Conservation (phyloP, 2,113 vertebrate genomes). For the Ahaetulla prasina region DNA sequence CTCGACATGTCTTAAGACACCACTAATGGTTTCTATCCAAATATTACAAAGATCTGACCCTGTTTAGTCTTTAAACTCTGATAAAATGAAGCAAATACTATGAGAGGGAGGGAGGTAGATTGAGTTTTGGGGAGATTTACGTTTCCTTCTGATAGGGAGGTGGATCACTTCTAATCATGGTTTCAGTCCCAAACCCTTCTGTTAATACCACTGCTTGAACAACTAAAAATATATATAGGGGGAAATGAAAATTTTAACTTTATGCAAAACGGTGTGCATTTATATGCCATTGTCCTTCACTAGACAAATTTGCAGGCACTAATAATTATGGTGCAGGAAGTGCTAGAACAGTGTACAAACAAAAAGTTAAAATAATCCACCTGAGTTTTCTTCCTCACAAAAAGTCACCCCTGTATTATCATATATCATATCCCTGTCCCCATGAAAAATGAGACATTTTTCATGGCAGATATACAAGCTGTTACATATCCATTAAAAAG, state of each 20-base stretch:
- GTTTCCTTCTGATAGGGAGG: neutral
- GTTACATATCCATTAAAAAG: neutral
- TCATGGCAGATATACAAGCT: neutral
- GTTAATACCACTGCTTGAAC: neutral
- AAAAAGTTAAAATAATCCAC: neutral
- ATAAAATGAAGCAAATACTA: neutral
- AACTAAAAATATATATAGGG: neutral
- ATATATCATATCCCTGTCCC: neutral
- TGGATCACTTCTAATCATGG: neutral
- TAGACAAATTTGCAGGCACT: neutral
- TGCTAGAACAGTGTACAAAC: neutral
- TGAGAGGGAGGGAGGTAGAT: neutral
- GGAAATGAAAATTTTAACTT: neutral
- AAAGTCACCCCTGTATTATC: neutral
- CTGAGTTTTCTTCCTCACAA: neutral
- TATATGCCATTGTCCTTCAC: neutral
- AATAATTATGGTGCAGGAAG: neutral
- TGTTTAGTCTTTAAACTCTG: neutral
- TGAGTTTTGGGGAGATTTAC: neutral
- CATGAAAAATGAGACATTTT: neutral
- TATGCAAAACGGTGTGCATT: neutral
- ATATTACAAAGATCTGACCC: neutral
- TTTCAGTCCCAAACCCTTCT: neutral
- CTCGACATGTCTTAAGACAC: neutral
- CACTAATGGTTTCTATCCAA: neutral